Conservation (phyloP, 2,113 vertebrate species). For the Strix uralensis region DNA sequence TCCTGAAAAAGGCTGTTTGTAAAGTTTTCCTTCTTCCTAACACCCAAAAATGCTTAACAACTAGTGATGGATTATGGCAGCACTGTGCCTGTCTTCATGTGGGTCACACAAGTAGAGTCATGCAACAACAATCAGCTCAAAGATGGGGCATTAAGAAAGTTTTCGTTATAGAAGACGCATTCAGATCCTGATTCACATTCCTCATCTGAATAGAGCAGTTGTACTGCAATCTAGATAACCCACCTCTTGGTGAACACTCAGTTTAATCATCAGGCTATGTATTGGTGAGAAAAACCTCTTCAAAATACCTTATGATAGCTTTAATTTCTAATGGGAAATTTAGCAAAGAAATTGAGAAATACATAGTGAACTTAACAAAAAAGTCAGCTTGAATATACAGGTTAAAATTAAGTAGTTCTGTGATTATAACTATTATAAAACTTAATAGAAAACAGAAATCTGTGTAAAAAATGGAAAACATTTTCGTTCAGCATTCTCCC, state of each 20-base stretch:
- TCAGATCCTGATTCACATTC: background rate
- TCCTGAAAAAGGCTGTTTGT: background rate
- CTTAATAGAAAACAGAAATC: background rate
- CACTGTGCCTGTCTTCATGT: background rate
- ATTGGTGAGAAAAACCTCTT: background rate
- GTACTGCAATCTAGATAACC: background rate
- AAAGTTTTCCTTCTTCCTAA: background rate
- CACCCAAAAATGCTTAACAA: background rate
- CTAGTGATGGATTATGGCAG: too few species aligned
- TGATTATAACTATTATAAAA: background rate
- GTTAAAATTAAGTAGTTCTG: background rate
- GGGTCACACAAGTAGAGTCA: background rate
- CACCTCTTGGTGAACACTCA: background rate
- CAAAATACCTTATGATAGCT: background rate
- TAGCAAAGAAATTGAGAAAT: background rate
- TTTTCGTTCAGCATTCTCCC: background rate
- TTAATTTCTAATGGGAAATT: background rate
- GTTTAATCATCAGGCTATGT: background rate
- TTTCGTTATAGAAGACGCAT: background rate
- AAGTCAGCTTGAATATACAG: background rate
- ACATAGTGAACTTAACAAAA: background rate
- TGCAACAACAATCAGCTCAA: background rate
- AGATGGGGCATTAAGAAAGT: fast-evolving
- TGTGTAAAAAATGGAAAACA: background rate
- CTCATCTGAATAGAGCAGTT: background rate